Evolutionary conservation across 2,888 invertebrate species (phyloP).

Genomic region (Euphydryas editha): DNA sequence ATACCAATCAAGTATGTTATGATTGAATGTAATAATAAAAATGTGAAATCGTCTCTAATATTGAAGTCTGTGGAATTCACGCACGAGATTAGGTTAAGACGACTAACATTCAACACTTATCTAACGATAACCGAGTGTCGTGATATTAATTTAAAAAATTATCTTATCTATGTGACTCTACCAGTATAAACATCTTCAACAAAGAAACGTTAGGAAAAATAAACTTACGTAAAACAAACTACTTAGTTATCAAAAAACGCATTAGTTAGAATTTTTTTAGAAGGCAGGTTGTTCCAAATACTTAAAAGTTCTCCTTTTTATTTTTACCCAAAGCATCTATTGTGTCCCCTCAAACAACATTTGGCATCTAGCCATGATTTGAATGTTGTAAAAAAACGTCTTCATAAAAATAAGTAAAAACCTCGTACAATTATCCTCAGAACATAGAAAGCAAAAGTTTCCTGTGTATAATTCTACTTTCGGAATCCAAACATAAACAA

Average conservation of each 20-base stretch:
- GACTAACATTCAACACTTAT: conserved; percentile 58
- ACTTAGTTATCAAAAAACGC: conserved; percentile 4
- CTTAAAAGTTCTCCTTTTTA: conserved; percentile 30
- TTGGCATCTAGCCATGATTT: conserved; percentile 47
- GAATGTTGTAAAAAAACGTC: conserved; percentile 37
- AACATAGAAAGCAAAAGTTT: conserved; percentile 27
- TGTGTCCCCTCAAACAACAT: conserved; percentile 45
- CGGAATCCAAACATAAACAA: neutral
- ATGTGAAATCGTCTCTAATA: conserved; percentile 52
- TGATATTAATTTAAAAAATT: conserved; percentile 68
- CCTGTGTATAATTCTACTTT: neutral
- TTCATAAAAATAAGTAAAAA: conserved; percentile 28
- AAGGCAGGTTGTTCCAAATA: conserved; percentile 21
- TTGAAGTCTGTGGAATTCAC: conserved; percentile 59
- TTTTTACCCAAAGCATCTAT: conserved; percentile 36
- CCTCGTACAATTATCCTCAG: conserved; percentile 24
- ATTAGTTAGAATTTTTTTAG: conserved; percentile 17
- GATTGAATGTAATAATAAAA: conserved; percentile 61
- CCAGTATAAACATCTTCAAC: conserved; percentile 65
- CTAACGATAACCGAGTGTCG: conserved; percentile 62
- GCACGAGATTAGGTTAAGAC: conserved; percentile 61
- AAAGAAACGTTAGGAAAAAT: conserved; percentile 50
- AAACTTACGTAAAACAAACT: conserved; percentile 13
- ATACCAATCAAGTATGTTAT: conserved; percentile 55
- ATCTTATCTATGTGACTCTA: conserved; percentile 63